Conservation (phyloP, 2,888 invertebrate genomes). For the Cantharis flavilabris region DNA sequence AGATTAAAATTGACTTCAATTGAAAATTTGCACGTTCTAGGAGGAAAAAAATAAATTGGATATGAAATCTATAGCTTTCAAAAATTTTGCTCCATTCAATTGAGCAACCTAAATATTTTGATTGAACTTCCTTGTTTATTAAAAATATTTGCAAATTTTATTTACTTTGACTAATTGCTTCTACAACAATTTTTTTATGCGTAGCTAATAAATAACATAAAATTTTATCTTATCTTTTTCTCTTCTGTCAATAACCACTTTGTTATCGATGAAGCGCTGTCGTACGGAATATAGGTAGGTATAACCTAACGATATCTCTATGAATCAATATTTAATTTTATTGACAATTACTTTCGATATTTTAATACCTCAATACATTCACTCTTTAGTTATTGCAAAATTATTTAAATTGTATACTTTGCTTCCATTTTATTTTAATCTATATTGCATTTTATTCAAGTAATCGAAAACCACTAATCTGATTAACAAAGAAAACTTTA, state of each 20-base stretch:
- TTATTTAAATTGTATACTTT: too few relatives aligned
- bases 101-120: not conserved
- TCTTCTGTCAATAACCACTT: not conserved
- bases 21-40: not conserved
- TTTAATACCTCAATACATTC: not conserved
- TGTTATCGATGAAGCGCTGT: not conserved
- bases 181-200: not conserved
- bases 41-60: not conserved
- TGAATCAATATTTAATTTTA: not conserved
- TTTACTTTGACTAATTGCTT: not conserved
- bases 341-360: not conserved
- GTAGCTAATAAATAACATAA: not conserved
- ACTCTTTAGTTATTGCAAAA: not conserved
- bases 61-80: not conserved
- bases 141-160: not conserved
- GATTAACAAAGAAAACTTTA: too few relatives aligned
- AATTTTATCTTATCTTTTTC: not conserved
- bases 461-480: too few relatives aligned
- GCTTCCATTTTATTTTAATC: too few relatives aligned
- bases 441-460: too few relatives aligned
- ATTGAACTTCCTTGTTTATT: not conserved
- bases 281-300: not conserved
- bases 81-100: not conserved
- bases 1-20: not conserved
- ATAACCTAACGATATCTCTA: not conserved